Evolutionary conservation across 2,888 invertebrate species (phyloP).

Genomic region (Hyppa rectilinea): DNA sequence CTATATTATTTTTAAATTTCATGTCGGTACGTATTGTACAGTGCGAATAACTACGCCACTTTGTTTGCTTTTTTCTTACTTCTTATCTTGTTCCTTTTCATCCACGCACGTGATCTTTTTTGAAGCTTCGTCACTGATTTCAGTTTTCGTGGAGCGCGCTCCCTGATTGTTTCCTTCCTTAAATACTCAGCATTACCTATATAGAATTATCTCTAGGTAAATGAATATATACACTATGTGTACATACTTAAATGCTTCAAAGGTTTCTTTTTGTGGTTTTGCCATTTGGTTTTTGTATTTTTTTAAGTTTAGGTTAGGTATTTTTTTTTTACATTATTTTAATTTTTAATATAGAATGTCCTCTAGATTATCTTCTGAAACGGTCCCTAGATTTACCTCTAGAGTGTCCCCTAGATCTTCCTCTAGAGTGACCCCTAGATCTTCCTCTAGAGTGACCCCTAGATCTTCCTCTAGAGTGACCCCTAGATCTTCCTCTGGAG

Average conservation of each 20-base stretch:
- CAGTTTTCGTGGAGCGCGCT: neutral
- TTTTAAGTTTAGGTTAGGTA: no score
- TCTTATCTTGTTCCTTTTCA: neutral
- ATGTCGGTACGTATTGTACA: no score
- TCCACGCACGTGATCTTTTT: no score
- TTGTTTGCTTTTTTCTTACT: no score
- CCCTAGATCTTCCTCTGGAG: slow-evolving; percentile 40
- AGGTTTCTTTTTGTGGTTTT: neutral
- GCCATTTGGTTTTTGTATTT: neutral
- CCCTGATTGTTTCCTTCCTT: neutral
- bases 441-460: slow-evolving; percentile 18
- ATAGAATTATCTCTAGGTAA: neutral
- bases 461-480: slow-evolving; percentile 32
- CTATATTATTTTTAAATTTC: no score
- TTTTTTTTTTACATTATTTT: neutral
- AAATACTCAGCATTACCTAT: neutral
- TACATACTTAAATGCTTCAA: neutral
- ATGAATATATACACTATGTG: neutral
- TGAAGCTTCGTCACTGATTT: neutral
- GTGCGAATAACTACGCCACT: no score
- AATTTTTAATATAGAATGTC: neutral
- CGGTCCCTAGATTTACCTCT: no score
- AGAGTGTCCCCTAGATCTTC: no score
- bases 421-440: slow-evolving; percentile 34
- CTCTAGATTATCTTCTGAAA: no score